A percentile compares a stretch with the other conserved stretches of the same genome.
phyloP scores from a whole-genome alignment of 2,797 vertebrate genomes.

The Helarctos malayanus region DNA sequence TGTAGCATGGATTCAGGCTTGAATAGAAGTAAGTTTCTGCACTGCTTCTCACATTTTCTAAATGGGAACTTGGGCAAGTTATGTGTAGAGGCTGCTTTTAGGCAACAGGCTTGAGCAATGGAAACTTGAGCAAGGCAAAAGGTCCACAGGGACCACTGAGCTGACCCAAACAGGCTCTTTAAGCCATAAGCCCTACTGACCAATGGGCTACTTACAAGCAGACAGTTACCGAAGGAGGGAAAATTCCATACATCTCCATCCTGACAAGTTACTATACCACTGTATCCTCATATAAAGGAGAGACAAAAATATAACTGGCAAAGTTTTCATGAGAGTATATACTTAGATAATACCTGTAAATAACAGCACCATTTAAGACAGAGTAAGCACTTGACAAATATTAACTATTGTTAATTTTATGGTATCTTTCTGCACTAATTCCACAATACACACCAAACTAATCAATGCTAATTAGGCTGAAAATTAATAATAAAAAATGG shows the following conservation, averaged over 20 bases:
- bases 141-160: too few species aligned
- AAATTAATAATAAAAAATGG: not conserved
- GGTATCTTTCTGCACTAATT: not conserved
- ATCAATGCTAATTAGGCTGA: not conserved
- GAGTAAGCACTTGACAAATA: not conserved
- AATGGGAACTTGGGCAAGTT: not conserved
- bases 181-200: too few species aligned
- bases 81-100: not conserved
- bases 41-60: not conserved
- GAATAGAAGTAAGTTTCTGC: not conserved
- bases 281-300: not conserved
- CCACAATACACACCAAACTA: not conserved
- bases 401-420: slow-evolving; percentile 16
- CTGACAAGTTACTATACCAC: not conserved
- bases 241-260: too few species aligned
- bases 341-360: not conserved
- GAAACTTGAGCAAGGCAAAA: too few species aligned
- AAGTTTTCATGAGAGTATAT: not conserved
- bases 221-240: too few species aligned
- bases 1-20: not conserved
- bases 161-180: too few species aligned
- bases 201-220: too few species aligned
- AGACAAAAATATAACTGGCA: not conserved
- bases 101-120: too few species aligned
- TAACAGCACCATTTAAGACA: not conserved